phyloP scores from a whole-genome alignment of 2,888 invertebrate genomes.

The Ametastegia equiseti region DNA sequence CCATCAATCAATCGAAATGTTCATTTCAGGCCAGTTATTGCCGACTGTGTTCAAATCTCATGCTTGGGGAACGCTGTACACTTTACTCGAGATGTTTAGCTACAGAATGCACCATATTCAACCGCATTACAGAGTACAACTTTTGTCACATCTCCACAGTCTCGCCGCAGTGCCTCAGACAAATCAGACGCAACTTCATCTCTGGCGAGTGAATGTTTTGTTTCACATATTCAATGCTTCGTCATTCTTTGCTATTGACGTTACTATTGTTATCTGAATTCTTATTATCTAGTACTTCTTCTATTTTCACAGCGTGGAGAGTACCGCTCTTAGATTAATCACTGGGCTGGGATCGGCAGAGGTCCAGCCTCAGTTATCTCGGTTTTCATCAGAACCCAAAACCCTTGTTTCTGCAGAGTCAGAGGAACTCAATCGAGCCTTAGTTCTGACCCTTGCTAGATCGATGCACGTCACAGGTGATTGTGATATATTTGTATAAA shows the following conservation, averaged over 20 bases:
- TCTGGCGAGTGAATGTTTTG: constrained; percentile 81
- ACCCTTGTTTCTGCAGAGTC: constrained; percentile 95
- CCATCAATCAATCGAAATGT: neutral
- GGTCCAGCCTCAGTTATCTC: constrained; percentile 94
- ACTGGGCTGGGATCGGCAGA: constrained; percentile 95
- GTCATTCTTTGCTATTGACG: neutral
- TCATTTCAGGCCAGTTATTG: constrained; percentile 85
- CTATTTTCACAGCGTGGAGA: constrained; percentile 84
- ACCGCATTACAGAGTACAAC: constrained; percentile 95
- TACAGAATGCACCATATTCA: constrained; percentile 98
- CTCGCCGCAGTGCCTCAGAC: constrained; percentile 95
- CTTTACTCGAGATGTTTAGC: constrained; percentile 96
- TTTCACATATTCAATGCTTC: neutral
- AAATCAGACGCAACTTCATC: constrained; percentile 95
- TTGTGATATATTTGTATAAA: constrained; percentile 16
- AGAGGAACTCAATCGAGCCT: constrained; percentile 94
- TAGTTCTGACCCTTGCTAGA: constrained; percentile 95
- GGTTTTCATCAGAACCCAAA: constrained; percentile 94
- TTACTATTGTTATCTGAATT: neutral
- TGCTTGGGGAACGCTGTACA: constrained; percentile 97
- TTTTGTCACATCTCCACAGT: constrained; percentile 94
- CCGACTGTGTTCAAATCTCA: constrained; percentile 95
- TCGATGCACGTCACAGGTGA: constrained; percentile 95
- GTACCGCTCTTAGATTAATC: constrained; percentile 90
- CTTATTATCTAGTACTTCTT: constrained; percentile 36